Conservation (phyloP, 35 echinoderm and acorn worm species). For the Heliocidaris erythrogramma region DNA sequence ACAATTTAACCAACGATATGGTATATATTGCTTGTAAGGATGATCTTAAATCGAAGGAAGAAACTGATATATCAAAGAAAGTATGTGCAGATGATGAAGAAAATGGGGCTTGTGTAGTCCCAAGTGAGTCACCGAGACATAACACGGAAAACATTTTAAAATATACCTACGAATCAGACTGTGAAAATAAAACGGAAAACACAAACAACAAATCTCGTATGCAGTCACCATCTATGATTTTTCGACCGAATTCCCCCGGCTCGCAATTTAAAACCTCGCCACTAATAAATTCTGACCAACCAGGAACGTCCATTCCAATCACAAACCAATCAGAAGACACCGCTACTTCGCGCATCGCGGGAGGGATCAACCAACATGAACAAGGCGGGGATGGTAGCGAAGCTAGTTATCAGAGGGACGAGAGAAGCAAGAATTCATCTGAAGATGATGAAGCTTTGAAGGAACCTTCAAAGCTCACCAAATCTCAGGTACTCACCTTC, state of each 20-base stretch:
- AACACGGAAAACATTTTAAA: too few species aligned
- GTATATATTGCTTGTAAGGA: too few species aligned
- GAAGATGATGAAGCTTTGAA: not conserved
- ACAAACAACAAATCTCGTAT: too few species aligned
- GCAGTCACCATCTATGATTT: too few species aligned
- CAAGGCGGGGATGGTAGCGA: not conserved
- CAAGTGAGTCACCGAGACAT: too few species aligned
- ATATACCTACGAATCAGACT: too few species aligned
- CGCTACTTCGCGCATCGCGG: not conserved
- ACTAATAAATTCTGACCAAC: not conserved
- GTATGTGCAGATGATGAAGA: too few species aligned
- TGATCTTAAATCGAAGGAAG: too few species aligned
- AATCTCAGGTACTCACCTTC: slow-evolving; percentile 4
- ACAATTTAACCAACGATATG: too few species aligned
- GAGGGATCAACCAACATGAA: not conserved
- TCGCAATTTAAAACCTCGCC: not conserved
- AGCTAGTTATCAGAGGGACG: slow-evolving; percentile 12
- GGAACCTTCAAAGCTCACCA: not conserved
- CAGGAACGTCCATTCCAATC: not conserved
- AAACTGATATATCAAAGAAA: too few species aligned
- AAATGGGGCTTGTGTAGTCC: too few species aligned
- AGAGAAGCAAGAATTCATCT: not conserved
- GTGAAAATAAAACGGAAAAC: too few species aligned
- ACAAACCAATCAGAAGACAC: not conserved
- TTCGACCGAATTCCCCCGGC: not conserved